Percentiles rank a stretch among this genome's conserved stretches.
These are phyloP conservation scores for Clistopyga incitator DNA, from an alignment of 2,888 invertebrate genomes.

Conservation along the genomic window DNA sequence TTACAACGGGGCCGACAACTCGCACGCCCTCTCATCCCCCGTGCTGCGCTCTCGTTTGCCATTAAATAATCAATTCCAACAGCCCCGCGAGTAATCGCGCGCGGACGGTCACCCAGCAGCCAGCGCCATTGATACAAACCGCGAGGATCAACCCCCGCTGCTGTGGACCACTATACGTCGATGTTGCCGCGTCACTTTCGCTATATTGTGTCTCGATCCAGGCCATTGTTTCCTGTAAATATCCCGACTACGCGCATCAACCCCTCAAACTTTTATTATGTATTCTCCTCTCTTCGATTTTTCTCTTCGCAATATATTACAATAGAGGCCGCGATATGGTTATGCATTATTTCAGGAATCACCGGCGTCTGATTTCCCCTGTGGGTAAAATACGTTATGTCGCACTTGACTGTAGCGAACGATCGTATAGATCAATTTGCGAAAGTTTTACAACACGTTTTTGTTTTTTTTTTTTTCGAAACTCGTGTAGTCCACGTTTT, in stretches of 20 bases:
- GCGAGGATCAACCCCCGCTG: constrained; percentile 31
- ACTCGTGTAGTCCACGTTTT: neutral
- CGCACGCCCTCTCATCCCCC: constrained; percentile 68
- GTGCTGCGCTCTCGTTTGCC: constrained; percentile 48
- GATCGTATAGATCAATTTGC: neutral
- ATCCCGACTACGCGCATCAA: neutral
- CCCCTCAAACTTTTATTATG: neutral
- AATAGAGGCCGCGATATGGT: neutral
- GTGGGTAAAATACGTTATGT: neutral
- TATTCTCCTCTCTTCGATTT: neutral
- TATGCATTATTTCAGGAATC: neutral
- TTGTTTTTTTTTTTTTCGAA: neutral
- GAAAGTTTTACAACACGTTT: neutral
- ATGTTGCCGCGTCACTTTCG: constrained; percentile 1
- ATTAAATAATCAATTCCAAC: constrained; percentile 77
- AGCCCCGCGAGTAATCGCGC: constrained; percentile 37
- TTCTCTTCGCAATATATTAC: neutral
- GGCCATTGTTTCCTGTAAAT: constrained; percentile 1
- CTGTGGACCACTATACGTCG: neutral
- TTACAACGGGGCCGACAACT: constrained; percentile 76
- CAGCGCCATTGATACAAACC: constrained; percentile 36
- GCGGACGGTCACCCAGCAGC: constrained; percentile 33
- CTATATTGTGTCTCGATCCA: neutral
- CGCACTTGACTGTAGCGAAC: neutral
- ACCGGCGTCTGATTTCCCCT: neutral